These are phyloP conservation scores for Chrysina gloriosa DNA, from an alignment of 2,888 invertebrate genomes.

Conservation along the genomic window DNA sequence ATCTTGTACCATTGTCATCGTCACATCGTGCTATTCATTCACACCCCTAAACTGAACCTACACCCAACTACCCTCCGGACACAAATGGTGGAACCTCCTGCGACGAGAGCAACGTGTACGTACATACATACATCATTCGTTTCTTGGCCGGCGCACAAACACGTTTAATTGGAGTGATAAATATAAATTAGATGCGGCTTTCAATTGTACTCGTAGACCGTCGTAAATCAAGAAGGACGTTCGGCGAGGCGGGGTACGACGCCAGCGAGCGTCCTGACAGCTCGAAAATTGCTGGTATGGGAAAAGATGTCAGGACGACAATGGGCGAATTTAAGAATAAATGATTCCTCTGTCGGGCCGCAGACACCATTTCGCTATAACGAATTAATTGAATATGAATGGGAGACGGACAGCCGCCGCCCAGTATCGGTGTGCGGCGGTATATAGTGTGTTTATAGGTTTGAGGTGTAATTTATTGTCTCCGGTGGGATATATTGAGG, in stretches of 20 bases:
- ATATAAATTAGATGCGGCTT: constrained; percentile 58
- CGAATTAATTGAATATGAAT: constrained; percentile 40
- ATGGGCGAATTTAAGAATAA: constrained; percentile 44
- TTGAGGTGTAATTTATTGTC: constrained; percentile 27
- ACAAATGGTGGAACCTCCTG: background rate
- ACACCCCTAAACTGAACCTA: background rate
- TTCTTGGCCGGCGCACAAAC: constrained; percentile 41
- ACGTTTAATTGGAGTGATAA: constrained; percentile 57
- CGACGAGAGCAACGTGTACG: background rate
- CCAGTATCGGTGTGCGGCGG: constrained; percentile 51
- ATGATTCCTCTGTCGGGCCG: constrained; percentile 29
- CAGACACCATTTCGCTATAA: constrained; percentile 18
- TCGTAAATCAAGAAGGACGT: constrained; percentile 55
- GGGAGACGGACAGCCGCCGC: constrained; percentile 57
- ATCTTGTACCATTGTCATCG: background rate
- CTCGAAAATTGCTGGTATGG: constrained; percentile 51
- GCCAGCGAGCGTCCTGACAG: constrained; percentile 44
- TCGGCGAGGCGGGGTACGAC: background rate
- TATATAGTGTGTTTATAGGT: constrained; percentile 24
- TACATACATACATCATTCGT: constrained; percentile 27
- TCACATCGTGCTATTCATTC: background rate
- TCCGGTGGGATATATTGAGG: constrained; percentile 1
- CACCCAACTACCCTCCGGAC: background rate
- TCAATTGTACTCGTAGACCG: constrained; percentile 53
- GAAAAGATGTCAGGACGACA: constrained; percentile 53